These are phyloP conservation scores for Squalus acanthias DNA, from an alignment of 2,797 vertebrate genomes.

Conservation along the genomic window DNA sequence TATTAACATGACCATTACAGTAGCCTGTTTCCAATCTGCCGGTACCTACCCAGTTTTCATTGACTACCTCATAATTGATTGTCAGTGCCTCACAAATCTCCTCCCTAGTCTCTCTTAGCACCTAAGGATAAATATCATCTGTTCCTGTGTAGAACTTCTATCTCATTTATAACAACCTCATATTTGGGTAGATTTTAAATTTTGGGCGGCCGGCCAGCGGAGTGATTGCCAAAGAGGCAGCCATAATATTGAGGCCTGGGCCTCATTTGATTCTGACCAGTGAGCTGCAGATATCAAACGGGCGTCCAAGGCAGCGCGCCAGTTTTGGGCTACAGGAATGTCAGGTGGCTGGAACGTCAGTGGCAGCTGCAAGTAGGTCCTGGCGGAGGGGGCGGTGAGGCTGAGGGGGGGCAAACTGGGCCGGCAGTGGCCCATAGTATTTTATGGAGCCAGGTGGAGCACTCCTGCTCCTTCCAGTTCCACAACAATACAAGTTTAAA, in stretches of 20 bases:
- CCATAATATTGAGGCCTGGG: not conserved
- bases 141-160: not conserved
- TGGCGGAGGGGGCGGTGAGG: not conserved
- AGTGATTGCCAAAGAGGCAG: not conserved
- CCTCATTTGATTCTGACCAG: not conserved
- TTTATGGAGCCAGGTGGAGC: not conserved
- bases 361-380: not conserved
- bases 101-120: not conserved
- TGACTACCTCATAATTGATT: not conserved
- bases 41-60: not conserved
- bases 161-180: not conserved
- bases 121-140: not conserved
- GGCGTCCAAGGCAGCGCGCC: not conserved
- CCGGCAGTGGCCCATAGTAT: not conserved
- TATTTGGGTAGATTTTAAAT: not conserved
- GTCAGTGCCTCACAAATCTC: not conserved
- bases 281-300: not conserved
- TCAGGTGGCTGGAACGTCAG: not conserved
- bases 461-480: not conserved
- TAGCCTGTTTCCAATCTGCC: not conserved
- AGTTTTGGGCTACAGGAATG: not conserved
- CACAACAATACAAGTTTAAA: not conserved
- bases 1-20: not conserved
- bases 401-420: not conserved
- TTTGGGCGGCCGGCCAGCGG: not conserved